These are phyloP conservation scores for Danio albolineatus DNA, from an alignment of 2,797 vertebrate species.

Conservation along the genomic window DNA sequence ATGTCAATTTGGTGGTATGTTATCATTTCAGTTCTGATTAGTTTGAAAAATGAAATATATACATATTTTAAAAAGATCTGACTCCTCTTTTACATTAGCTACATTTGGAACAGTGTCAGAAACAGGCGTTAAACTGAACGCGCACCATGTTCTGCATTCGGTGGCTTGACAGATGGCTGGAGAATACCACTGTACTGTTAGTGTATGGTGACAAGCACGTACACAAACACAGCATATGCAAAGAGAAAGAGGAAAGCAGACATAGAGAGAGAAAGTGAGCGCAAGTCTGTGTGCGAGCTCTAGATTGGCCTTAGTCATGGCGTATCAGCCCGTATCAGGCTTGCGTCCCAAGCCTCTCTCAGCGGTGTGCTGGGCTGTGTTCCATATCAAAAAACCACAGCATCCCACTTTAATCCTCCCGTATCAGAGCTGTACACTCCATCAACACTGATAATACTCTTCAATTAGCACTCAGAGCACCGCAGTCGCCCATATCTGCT, in stretches of 20 bases:
- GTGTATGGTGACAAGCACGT: slow-evolving; percentile 27
- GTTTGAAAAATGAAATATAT: too few species aligned
- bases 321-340: slow-evolving; percentile 42
- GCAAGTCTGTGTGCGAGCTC: slow-evolving; percentile 3
- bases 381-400: slow-evolving; percentile 50
- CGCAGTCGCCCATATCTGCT: slow-evolving; percentile 33
- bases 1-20: too few species aligned
- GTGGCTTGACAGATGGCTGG: slow-evolving; percentile 35
- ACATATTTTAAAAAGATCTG: too few species aligned
- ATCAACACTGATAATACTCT: slow-evolving; percentile 58
- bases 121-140: slow-evolving; percentile 3
- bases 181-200: slow-evolving; percentile 22
- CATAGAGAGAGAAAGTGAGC: neutral
- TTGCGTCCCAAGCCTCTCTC: slow-evolving; percentile 33
- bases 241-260: slow-evolving; percentile 6
- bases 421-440: slow-evolving; percentile 51
- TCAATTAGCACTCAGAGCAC: slow-evolving; percentile 49
- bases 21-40: too few species aligned
- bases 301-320: slow-evolving; percentile 22
- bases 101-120: neutral
- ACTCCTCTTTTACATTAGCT: neutral
- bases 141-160: slow-evolving; percentile 18
- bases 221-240: slow-evolving; percentile 37
- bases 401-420: slow-evolving; percentile 44
- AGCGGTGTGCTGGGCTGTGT: slow-evolving; percentile 46